These are phyloP conservation scores for Sebastes alutus DNA, from an alignment of 2,797 vertebrate species.

Conservation along the genomic window DNA sequence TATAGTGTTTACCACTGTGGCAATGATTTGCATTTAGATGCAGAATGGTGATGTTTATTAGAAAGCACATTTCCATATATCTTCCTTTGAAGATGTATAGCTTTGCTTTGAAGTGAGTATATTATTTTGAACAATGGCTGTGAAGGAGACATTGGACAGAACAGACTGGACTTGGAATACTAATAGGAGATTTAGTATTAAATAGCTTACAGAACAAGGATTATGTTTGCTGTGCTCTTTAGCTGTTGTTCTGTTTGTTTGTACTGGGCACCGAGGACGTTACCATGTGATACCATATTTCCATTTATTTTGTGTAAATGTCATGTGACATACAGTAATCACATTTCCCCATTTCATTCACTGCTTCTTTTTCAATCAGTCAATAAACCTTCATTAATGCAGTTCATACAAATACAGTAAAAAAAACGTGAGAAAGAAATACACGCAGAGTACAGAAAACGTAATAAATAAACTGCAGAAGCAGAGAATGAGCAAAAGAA, in stretches of 20 bases:
- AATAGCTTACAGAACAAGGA: conserved; percentile 47
- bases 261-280: background rate
- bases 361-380: background rate
- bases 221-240: conserved; percentile 20
- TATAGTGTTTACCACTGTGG: conserved; percentile 16
- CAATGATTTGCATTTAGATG: conserved; percentile 55
- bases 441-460: background rate
- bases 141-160: conserved; percentile 31
- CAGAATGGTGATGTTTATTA: conserved; percentile 32
- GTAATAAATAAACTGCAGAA: background rate
- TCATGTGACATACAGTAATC: background rate
- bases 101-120: conserved; percentile 46
- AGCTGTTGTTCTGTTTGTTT: conserved; percentile 34
- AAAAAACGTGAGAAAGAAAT: background rate
- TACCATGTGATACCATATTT: background rate
- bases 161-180: conserved; percentile 49
- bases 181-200: conserved; percentile 57
- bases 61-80: conserved; percentile 50
- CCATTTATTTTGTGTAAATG: background rate
- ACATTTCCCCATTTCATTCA: background rate
- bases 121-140: conserved; percentile 50
- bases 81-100: conserved; percentile 52
- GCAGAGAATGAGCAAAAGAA: background rate
- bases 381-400: background rate
- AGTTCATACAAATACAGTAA: background rate